phyloP scores from a whole-genome alignment of 2,113 vertebrate species.

The Erpornis zantholeuca region DNA sequence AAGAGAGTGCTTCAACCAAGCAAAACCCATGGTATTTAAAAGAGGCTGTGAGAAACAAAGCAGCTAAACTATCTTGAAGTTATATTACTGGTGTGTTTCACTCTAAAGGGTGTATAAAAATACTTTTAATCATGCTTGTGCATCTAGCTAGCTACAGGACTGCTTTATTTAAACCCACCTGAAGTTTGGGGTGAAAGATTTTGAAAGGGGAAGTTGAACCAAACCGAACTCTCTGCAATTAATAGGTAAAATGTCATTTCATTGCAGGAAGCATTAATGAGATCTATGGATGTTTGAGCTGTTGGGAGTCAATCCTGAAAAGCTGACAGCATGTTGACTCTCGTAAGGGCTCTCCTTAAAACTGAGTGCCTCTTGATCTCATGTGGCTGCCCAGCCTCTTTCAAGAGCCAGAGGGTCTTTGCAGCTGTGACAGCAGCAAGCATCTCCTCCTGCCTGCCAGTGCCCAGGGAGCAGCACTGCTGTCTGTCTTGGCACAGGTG shows the following conservation, averaged over 20 bases:
- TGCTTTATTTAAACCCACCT: slow-evolving; percentile 7
- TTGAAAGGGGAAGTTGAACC: background rate
- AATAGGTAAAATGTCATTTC: background rate
- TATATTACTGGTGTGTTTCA: slow-evolving; percentile 9
- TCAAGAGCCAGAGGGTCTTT: background rate
- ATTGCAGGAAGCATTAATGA: background rate
- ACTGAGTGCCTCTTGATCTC: background rate
- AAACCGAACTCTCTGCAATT: background rate
- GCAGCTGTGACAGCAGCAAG: background rate
- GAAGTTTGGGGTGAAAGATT: background rate
- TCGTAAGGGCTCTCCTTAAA: background rate
- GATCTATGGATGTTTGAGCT: background rate
- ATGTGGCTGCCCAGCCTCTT: background rate
- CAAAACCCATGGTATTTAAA: background rate
- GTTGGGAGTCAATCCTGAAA: background rate
- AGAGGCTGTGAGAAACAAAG: slow-evolving; percentile 8
- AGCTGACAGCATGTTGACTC: background rate
- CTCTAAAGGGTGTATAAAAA: background rate
- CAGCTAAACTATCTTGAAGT: slow-evolving; percentile 20
- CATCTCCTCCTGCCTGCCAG: background rate
- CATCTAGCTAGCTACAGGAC: background rate
- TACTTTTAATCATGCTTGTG: background rate
- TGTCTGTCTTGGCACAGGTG: background rate
- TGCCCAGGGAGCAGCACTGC: background rate
- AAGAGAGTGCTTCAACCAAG: background rate